Evolutionary conservation across 2,888 invertebrate species (phyloP).

Genomic region (Zygothrica quintamaculata): DNA sequence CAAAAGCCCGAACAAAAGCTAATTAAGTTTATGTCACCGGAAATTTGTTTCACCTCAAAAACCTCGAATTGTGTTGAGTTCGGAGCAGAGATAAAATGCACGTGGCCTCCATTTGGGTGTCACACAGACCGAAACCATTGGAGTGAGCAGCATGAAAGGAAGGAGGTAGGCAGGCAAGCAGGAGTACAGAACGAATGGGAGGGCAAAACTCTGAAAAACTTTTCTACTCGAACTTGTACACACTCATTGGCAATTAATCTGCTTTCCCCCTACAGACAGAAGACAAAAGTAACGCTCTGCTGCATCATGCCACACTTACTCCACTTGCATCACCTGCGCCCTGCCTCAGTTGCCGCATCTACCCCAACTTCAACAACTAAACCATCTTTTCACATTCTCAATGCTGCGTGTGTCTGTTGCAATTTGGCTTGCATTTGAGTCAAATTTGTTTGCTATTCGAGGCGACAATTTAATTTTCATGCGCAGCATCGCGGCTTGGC

Average conservation of each 20-base stretch:
- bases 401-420: slow-evolving; percentile 51
- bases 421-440: slow-evolving; percentile 65
- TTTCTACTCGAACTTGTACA: slow-evolving; percentile 78
- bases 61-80: slow-evolving; percentile 78
- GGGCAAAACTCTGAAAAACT: slow-evolving; percentile 65
- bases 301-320: slow-evolving; percentile 33
- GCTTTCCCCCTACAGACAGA: slow-evolving; percentile 49
- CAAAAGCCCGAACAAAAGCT: slow-evolving; percentile 83
- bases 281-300: slow-evolving; percentile 70
- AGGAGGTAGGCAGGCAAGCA: slow-evolving; percentile 36
- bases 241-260: slow-evolving; percentile 83
- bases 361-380: too few species aligned
- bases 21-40: slow-evolving; percentile 85
- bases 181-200: slow-evolving; percentile 24
- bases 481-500: slow-evolving; percentile 35
- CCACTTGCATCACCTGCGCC: slow-evolving; percentile 7
- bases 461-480: slow-evolving; percentile 62
- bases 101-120: slow-evolving; percentile 62
- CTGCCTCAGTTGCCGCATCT: too few species aligned
- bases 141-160: slow-evolving; percentile 7
- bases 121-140: slow-evolving; percentile 42
- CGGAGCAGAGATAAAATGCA: slow-evolving; percentile 71
- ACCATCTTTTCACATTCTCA: too few species aligned
- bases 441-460: slow-evolving; percentile 60
- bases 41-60: slow-evolving; percentile 85